Conservation (phyloP, 2,113 vertebrate genomes). For the Ardeotis arabs region DNA sequence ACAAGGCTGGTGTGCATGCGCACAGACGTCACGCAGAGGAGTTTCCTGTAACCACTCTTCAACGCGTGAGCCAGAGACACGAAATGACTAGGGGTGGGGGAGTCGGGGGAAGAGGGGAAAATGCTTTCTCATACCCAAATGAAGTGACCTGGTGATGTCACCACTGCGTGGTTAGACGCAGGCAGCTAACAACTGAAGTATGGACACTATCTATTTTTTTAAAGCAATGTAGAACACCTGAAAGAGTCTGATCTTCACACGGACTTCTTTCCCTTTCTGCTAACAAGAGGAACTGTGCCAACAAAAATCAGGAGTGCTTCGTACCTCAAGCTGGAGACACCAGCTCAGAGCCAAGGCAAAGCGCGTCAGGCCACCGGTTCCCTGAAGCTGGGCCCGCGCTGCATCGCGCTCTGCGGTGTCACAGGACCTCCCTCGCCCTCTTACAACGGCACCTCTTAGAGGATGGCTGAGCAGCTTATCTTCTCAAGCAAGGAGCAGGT, state of each 20-base stretch:
- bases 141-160: rapidly evolving
- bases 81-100: rapidly evolving
- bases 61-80: rapidly evolving
- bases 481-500: background rate
- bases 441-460: background rate
- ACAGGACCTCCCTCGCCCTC: background rate
- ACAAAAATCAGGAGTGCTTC: background rate
- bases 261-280: background rate
- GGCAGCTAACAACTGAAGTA: background rate
- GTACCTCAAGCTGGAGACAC: no score
- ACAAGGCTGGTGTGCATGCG: background rate
- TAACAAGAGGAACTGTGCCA: background rate
- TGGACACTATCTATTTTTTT: rapidly evolving
- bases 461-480: background rate
- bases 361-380: rapidly evolving
- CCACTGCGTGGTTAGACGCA: background rate
- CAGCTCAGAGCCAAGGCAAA: background rate
- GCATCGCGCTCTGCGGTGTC: rapidly evolving
- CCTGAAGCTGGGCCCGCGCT: rapidly evolving
- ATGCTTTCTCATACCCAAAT: background rate
- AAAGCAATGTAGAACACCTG: background rate
- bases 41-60: background rate
- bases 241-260: background rate
- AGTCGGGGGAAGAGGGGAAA: background rate
- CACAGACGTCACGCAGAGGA: background rate